Base-by-base conservation (phyloP, 2,888 invertebrate species). In the Hirtodrosophila trivittata region DNA sequence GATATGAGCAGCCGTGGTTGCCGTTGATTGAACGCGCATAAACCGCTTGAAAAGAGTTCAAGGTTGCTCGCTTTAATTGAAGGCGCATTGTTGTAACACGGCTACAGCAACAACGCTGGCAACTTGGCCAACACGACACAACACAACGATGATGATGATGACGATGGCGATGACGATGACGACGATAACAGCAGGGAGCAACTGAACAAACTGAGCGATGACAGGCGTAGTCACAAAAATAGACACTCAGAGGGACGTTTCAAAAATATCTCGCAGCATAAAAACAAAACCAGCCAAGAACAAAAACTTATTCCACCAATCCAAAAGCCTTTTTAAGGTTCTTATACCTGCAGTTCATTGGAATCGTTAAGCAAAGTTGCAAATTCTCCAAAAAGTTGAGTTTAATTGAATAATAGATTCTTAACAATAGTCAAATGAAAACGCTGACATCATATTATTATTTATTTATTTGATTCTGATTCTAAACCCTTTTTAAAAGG, bases 41-140 rank as follows among this genome's bases (percentile, higher is more conserved):
- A 80, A 70, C 73, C 80, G 78, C 80, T 80, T 71, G 74, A 66
- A 77, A 76, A 70, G 76, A 87, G 87, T 87, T 87, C 87, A 87
- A 87, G 87, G 87, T 85, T 87, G 82, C 72, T 77, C 75, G 74
- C 75, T 82, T 82, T 84, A 82, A 77, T 80, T 83, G 74, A 73
- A 80, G 67, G 68, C 78, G 66, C 72, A 75, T 72, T 77, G 86
- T 83, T 83, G 78, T 77, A 83, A 86, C n/a, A n/a, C n/a, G n/a
- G n/a, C n/a, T n/a, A n/a, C 74, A 70, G 69, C 77, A 68, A 72
- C 66, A 63, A 62, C 67, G 65, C 38, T 12, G 9, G 25, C 52
- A 50, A 32, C 62, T 30, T 56, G 65, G 28, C 62, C 62, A 50
- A 45, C 65, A 63, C 41, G 49, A 63, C 56, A 46, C n/a, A n/a